phyloP scores from a whole-genome alignment of 2,797 vertebrate genomes.

The Halcyon leucocephala region DNA sequence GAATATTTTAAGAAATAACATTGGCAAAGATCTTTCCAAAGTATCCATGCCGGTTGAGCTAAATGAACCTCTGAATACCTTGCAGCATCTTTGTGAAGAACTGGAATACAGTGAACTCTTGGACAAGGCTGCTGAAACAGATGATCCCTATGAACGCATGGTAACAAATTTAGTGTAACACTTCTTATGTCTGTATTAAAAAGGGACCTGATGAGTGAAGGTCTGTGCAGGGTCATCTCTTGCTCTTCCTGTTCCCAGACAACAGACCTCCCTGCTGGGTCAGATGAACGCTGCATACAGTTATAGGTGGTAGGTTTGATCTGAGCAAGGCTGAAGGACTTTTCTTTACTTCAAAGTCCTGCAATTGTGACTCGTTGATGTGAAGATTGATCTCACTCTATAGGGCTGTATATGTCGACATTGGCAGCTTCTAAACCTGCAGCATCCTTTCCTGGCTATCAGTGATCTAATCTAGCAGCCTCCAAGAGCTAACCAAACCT shows the following conservation, averaged over 20 bases:
- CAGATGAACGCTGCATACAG: neutral
- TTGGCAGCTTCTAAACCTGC: neutral
- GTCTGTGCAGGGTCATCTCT: neutral
- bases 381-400: neutral
- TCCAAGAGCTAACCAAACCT: neutral
- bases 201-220: neutral
- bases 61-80: slow-evolving; percentile 97
- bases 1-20: slow-evolving; percentile 99
- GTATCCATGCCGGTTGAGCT: slow-evolving; percentile 99
- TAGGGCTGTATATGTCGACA: neutral
- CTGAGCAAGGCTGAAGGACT: neutral
- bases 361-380: neutral
- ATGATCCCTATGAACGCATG: slow-evolving; percentile 96
- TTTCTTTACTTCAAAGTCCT: neutral
- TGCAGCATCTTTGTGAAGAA: slow-evolving; percentile 98
- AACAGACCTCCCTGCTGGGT: neutral
- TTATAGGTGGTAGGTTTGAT: neutral
- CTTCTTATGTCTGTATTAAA: neutral
- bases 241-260: neutral
- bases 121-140: slow-evolving; percentile 94
- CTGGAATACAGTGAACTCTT: slow-evolving; percentile 98
- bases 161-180: slow-evolving; percentile 75
- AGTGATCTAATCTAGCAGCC: neutral
- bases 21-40: slow-evolving; percentile 98
- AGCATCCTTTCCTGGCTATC: neutral